Conservation (phyloP, 2,888 invertebrate genomes). For the Chironomus tentans region DNA sequence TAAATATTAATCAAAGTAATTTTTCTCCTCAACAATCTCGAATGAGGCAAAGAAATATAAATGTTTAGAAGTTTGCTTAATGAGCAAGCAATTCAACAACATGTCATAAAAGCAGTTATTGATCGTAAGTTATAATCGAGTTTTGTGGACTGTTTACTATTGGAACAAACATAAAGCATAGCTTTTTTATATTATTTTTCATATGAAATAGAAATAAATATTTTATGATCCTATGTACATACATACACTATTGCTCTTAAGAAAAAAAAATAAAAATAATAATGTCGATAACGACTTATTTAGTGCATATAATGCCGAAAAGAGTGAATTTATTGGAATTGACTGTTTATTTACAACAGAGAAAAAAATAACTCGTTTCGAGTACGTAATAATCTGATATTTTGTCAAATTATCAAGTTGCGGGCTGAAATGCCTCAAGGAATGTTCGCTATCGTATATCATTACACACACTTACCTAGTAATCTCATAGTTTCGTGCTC, state of each 20-base stretch:
- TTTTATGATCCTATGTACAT: not conserved
- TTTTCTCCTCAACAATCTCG: not conserved
- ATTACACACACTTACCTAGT: conserved; percentile 2
- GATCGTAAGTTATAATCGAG: conserved; percentile 1
- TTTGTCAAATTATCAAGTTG: not conserved
- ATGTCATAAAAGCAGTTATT: conserved; percentile 4
- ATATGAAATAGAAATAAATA: not conserved
- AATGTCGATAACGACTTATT: not conserved
- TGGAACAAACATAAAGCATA: not conserved
- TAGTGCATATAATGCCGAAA: not conserved
- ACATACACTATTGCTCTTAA: not conserved
- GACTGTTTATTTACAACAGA: not conserved
- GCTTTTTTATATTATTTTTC: not conserved
- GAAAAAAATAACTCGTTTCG: not conserved
- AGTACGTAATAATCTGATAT: not conserved
- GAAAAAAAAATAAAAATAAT: no score
- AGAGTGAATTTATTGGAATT: no score
- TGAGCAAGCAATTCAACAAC: conserved; percentile 7
- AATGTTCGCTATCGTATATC: not conserved
- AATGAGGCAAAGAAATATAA: no score
- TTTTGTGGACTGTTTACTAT: not conserved
- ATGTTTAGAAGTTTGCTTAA: not conserved
- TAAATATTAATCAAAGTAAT: not conserved
- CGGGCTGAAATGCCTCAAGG: not conserved
- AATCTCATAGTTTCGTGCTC: conserved; percentile 20